Evolutionary conservation across 2,888 invertebrate genomes (phyloP), one percentile per base, ranked within the genome.

Genomic region (Pinctada fucata): DNA sequence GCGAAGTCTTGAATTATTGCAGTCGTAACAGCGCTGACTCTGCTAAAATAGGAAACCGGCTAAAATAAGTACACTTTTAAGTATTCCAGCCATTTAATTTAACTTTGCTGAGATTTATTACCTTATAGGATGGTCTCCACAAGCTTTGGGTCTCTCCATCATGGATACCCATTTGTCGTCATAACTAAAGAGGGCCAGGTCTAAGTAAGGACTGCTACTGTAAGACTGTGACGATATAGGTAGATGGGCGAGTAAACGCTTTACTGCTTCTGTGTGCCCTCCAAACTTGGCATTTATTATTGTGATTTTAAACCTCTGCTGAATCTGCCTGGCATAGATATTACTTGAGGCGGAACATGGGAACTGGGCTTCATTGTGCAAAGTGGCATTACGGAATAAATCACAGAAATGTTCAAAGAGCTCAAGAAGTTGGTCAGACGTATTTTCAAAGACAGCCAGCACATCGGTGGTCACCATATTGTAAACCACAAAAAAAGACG

Each of bases 111-210:
- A 31, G 31, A 6, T 70, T 49, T 3, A 72, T 71, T 80, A 97
- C 96, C 97, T 94, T 87, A 99, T 97, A 0, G 98, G 97, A 92
- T 96, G 96, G 93, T 97, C 97, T 76, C 96, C 96, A 93, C 97
- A 97, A 49, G 96, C 96, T 93, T 97, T 98, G 0, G 99, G 99
- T 78, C 98, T 94, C 93, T 99, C 98, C 95, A 98, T 95, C 69
- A 97, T 96, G 0, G 98, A 98, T 0, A 99, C 96, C 95, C 97
- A 97, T 92, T 97, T 97, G 91, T 98, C 98, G 90, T 99, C 98
- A 90, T 98, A 99, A 91, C 96, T 97, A 92, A 98, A 99, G 48
- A 98, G 93, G 0, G 96, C 95, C 84, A 97, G 94, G 93, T 99
- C 98, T 76, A 99, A 94, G 92, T 98, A 99, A 0, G 98, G 99